A percentile compares a stretch with the other conserved stretches of the same genome.
Evolutionary conservation across 30 jellyfish, hydroid and myxozoan species (phyloP).

Genomic region (Chrysaora quinquecirrha): DNA sequence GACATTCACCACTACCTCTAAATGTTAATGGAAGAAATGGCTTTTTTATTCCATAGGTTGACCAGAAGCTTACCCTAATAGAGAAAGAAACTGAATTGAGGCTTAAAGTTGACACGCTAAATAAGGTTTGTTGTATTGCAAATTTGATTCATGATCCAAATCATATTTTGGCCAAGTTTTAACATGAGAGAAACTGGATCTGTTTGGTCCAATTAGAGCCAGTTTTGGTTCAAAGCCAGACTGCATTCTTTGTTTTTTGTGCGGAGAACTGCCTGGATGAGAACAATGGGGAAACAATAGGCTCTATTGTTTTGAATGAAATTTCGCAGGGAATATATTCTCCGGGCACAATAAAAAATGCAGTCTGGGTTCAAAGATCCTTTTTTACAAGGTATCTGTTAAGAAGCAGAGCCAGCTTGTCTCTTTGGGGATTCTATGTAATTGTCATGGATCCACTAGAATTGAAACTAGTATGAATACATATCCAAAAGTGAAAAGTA

Average conservation of each 20-base stretch:
- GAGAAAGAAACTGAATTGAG: constrained; percentile 80
- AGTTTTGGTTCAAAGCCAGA: not conserved
- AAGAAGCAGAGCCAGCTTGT: no score
- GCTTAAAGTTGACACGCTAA: constrained; percentile 74
- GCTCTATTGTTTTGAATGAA: no score
- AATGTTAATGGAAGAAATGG: not conserved
- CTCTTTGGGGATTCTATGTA: no score
- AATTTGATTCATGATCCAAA: no score
- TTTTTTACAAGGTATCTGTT: not conserved
- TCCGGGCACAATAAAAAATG: not conserved
- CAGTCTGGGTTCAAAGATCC: not conserved
- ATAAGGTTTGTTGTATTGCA: constrained; percentile 69
- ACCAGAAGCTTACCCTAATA: constrained; percentile 64
- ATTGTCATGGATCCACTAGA: no score
- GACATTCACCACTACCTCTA: not conserved
- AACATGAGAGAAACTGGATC: not conserved
- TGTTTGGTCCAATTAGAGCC: not conserved
- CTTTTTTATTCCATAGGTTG: constrained; percentile 28
- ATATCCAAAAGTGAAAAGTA: no score
- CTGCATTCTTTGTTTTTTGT: no score
- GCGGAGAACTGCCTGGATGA: no score
- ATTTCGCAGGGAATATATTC: not conserved
- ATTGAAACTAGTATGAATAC: no score
- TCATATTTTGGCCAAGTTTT: not conserved
- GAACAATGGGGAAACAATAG: no score